These are phyloP conservation scores for Thinocorus orbignyianus DNA, from an alignment of 2,113 vertebrate genomes.

Conservation along the genomic window DNA sequence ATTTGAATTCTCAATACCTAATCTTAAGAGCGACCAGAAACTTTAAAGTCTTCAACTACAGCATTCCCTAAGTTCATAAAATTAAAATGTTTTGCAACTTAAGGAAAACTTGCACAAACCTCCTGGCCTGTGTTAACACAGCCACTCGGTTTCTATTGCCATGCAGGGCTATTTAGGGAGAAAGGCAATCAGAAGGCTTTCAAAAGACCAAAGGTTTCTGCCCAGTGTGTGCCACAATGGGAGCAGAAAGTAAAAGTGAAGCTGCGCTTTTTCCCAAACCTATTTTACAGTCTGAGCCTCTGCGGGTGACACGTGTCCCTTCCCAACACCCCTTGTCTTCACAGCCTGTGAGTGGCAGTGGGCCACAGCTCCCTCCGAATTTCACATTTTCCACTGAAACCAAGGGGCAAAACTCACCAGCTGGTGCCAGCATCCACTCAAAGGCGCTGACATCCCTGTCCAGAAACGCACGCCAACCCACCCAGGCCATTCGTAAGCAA, in stretches of 20 bases:
- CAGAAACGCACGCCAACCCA: background rate
- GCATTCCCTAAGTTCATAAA: background rate
- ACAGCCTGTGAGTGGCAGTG: background rate
- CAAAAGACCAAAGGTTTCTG: conserved; percentile 29
- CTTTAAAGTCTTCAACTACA: background rate
- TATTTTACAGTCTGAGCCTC: background rate
- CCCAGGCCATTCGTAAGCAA: background rate
- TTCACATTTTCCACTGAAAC: background rate
- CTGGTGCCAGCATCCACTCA: background rate
- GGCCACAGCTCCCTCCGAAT: background rate
- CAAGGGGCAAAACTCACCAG: background rate
- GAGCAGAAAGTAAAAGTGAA: conserved; percentile 17
- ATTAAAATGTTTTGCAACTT: background rate
- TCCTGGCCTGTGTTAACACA: background rate
- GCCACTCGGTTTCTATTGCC: background rate
- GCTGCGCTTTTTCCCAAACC: background rate
- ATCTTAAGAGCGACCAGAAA: background rate
- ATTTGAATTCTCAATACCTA: background rate
- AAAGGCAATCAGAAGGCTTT: background rate
- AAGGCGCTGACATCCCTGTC: background rate
- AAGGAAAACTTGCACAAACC: background rate
- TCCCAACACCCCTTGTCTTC: background rate
- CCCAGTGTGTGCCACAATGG: background rate
- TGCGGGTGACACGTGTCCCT: fast-evolving
- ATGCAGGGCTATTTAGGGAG: background rate